A percentile compares a stretch with the other conserved stretches of the same genome.
phyloP scores from a whole-genome alignment of 64 coral and sea anemone species.

The Pocillopora damicornis region DNA sequence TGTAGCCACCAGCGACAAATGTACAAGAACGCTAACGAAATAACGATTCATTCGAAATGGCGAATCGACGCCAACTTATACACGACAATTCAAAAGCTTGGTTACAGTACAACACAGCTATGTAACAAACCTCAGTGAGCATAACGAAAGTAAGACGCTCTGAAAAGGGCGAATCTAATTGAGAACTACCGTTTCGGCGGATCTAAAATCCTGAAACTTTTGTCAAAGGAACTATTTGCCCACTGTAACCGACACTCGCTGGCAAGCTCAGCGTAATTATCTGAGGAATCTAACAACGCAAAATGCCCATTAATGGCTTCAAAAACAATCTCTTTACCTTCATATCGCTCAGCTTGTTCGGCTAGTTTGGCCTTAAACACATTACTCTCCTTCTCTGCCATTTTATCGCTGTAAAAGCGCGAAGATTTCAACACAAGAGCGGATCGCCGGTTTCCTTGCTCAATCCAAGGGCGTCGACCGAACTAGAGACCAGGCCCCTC shows the following conservation, averaged over 20 bases:
- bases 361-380: constrained; percentile 87
- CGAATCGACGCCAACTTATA: background rate
- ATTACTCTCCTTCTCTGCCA: constrained; percentile 69
- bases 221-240: background rate
- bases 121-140: background rate
- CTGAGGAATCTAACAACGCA: background rate
- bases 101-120: background rate
- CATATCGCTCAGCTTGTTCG: constrained; percentile 96
- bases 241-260: background rate
- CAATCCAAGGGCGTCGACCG: constrained; percentile 28
- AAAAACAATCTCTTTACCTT: constrained; percentile 51
- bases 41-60: background rate
- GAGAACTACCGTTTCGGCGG: background rate
- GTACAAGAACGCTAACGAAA: background rate
- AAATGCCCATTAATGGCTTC: background rate
- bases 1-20: background rate
- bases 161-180: background rate
- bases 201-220: background rate
- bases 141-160: background rate
- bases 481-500: background rate
- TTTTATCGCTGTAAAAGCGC: constrained; percentile 30
- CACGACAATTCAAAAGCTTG: too few relatives aligned
- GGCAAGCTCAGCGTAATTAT: background rate
- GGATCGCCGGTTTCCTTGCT: constrained; percentile 21
- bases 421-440: constrained; percentile 17